These are phyloP conservation scores for Phylloscopus trochiloides DNA, from an alignment of 2,113 vertebrate species.

Conservation along the genomic window DNA sequence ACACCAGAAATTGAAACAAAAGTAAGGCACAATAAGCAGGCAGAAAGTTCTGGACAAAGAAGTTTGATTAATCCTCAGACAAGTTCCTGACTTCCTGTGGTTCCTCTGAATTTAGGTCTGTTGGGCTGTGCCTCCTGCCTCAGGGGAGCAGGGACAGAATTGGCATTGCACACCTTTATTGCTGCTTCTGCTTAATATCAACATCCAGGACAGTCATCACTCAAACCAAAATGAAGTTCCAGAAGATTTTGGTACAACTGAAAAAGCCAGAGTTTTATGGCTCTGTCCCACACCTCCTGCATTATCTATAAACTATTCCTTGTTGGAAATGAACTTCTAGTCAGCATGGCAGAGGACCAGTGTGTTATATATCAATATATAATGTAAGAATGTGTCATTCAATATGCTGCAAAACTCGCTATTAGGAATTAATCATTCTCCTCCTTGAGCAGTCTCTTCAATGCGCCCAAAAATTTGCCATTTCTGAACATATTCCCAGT, in stretches of 20 bases:
- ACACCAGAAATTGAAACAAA: not conserved
- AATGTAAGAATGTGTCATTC: slow-evolving; percentile 50
- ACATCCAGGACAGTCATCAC: slow-evolving; percentile 5
- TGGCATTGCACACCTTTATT: not conserved
- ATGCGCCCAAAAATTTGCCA: not conserved
- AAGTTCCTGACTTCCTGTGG: not conserved
- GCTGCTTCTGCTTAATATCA: slow-evolving; percentile 36
- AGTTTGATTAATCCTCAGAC: not conserved
- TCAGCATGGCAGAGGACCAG: slow-evolving; percentile 30
- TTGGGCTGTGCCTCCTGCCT: not conserved
- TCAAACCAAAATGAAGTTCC: slow-evolving; percentile 44
- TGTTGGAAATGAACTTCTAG: slow-evolving; percentile 27
- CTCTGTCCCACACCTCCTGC: not conserved
- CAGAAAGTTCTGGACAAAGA: not conserved
- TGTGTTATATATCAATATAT: slow-evolving; percentile 46
- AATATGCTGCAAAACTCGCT: slow-evolving; percentile 33
- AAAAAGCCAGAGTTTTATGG: slow-evolving; percentile 27
- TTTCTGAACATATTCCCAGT: not conserved
- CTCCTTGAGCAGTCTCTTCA: not conserved
- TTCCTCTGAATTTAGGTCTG: not conserved
- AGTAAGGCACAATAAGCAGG: not conserved
- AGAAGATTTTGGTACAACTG: slow-evolving; percentile 27
- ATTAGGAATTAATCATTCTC: slow-evolving; percentile 41
- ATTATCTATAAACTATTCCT: slow-evolving; percentile 50
- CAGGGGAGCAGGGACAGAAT: not conserved